Evolutionary conservation across 2,113 vertebrate species (phyloP), one percentile per base, ranked within the genome.

Genomic region (Heptranchias perlo): DNA sequence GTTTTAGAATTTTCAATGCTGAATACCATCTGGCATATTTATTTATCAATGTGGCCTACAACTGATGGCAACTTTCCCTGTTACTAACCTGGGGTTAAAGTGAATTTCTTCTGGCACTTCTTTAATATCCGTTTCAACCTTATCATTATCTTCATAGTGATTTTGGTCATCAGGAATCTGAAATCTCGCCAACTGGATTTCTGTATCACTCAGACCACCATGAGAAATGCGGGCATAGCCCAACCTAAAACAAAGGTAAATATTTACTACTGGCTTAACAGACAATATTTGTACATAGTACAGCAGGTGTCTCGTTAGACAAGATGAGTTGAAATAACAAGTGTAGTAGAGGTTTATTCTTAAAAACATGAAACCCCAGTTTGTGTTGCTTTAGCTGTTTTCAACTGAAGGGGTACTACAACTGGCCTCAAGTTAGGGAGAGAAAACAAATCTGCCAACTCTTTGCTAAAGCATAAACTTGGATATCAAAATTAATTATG

Each of bases 161-260:
- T 96, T 23, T 54, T 96, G 49, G 0, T 97, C 96, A 96, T 97
- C 97, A 16, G 98, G 98, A 78, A 98, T 98, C 96, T 97, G 97
- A 96, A 98, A 98, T 96, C 97, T 98, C 94, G 97, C 97, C 96
- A 98, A 96, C 96, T 98, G 98, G 96, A 98, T 96, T 97, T 98
- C 98, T 96, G 98, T 98, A 96, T 98, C 98, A 97, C 97, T 98
- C 96, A 98, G 97, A 87, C 96, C 97, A 96, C 97, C 98, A n/a
- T 97, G 97, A 96, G 98, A 98, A 96, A 98, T 98, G 95, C 97
- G 97, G 96, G 98, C 97, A 96, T 98, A 98, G 76, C 97, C 98
- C 96, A 98, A 94, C 64, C 98, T 98, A 96, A 16, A 89, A 94
- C 0, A 96, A 94, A 96, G 44, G 44, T 94, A 47, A 67, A 49